Conservation (phyloP, 1,140 invertebrate species). For the Contarinia nasturtii region DNA sequence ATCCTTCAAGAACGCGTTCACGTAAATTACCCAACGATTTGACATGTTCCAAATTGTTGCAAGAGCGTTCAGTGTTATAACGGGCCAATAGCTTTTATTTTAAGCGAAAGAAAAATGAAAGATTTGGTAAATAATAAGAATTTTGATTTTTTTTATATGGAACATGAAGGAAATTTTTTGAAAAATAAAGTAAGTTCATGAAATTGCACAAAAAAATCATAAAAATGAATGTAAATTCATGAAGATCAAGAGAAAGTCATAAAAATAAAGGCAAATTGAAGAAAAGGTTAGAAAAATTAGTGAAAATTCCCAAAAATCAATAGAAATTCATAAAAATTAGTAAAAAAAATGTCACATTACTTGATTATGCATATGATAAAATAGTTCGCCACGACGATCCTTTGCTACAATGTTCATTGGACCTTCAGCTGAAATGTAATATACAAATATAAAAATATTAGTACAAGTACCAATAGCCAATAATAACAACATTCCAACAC, state of each 20-base stretch:
- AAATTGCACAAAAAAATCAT: too few relatives aligned
- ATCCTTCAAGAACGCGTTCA: conserved; percentile 30
- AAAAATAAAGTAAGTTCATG: too few relatives aligned
- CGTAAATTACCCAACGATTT: conserved; percentile 25
- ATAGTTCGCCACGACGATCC: conserved; percentile 37
- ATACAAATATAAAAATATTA: too few relatives aligned
- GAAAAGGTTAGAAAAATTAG: not conserved
- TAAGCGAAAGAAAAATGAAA: not conserved
- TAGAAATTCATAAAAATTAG: not conserved
- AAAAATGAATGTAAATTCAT: too few relatives aligned
- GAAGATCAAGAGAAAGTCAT: too few relatives aligned
- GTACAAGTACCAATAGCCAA: conserved; percentile 41
- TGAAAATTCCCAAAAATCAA: not conserved
- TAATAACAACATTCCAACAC: too few relatives aligned
- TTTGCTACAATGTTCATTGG: conserved; percentile 25
- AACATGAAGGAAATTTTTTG: too few relatives aligned
- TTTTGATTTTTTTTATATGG: too few relatives aligned
- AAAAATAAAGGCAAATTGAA: conserved; percentile 10
- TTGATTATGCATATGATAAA: conserved; percentile 35
- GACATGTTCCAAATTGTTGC: conserved; percentile 25
- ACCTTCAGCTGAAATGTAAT: conserved; percentile 24
- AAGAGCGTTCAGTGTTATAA: conserved; percentile 33
- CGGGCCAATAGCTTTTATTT: conserved; percentile 24
- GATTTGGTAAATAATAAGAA: not conserved
- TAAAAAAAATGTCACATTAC: not conserved